A percentile compares a stretch with the other conserved stretches of the same genome.
Conservation (phyloP, 2,888 invertebrate species). For the Euspilapteryx auroguttella region DNA sequence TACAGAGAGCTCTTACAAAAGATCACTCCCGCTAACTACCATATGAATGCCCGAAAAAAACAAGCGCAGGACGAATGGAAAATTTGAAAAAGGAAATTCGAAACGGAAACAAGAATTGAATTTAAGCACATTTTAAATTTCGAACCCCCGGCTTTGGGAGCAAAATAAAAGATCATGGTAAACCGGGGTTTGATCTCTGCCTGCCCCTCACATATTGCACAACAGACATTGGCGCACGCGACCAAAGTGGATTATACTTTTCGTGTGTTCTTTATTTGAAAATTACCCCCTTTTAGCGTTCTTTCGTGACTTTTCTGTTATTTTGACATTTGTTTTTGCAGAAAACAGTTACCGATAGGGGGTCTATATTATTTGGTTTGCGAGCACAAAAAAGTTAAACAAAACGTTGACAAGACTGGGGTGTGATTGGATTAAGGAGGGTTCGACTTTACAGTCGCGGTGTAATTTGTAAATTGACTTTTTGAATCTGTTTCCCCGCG, state of each 20-base stretch:
- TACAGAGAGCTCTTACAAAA: constrained; percentile 53
- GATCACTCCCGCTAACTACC: constrained; percentile 56
- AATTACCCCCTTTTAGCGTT: too few species aligned
- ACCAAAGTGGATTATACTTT: constrained; percentile 62
- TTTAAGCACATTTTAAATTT: constrained; percentile 57
- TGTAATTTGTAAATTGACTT: constrained; percentile 58
- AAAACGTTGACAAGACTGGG: constrained; percentile 57
- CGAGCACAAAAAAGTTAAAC: constrained; percentile 33
- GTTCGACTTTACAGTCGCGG: constrained; percentile 53
- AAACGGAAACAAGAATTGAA: constrained; percentile 52
- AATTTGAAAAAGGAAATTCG: constrained; percentile 46
- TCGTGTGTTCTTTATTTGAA: constrained; percentile 44
- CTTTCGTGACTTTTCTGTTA: too few species aligned
- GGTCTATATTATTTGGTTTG: not conserved
- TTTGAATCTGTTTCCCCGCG: constrained; percentile 45
- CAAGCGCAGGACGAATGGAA: constrained; percentile 38
- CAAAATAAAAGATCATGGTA: constrained; percentile 55
- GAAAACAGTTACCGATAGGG: too few species aligned
- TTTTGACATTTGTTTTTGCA: too few species aligned
- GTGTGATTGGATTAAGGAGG: constrained; percentile 56
- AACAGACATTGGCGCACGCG: constrained; percentile 47
- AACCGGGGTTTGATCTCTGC: too few species aligned
- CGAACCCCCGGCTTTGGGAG: constrained; percentile 41
- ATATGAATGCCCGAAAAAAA: constrained; percentile 54
- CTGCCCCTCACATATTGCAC: too few species aligned